A percentile compares a stretch with the other conserved stretches of the same genome.
Conservation (phyloP, 1,140 invertebrate species). For the Eriosoma lanigerum region DNA sequence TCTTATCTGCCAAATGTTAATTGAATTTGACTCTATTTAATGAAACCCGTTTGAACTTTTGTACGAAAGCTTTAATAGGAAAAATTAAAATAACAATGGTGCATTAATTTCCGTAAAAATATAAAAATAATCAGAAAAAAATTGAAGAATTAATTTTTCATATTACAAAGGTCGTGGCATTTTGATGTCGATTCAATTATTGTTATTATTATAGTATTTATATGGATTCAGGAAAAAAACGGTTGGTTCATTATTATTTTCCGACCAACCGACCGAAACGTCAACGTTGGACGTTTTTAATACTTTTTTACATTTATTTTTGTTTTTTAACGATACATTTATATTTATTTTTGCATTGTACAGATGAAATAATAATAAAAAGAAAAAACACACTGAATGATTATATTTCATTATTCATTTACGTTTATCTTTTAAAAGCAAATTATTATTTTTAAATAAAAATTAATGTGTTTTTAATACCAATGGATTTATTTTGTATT, state of each 20-base stretch:
- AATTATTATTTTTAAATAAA: neutral
- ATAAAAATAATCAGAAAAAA: constrained; percentile 21
- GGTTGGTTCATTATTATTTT: constrained; percentile 26
- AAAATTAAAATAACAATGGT: constrained; percentile 30
- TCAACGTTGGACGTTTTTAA: neutral
- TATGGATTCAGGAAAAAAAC: constrained; percentile 29
- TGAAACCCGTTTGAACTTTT: neutral
- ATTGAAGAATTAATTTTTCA: constrained; percentile 29
- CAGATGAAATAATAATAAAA: neutral
- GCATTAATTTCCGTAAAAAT: constrained; percentile 23
- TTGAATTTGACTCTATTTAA: neutral
- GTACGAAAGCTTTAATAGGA: neutral
- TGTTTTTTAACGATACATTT: neutral
- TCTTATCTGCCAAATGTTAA: neutral
- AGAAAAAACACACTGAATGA: neutral
- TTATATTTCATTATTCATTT: neutral
- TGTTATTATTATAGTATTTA: constrained; percentile 25
- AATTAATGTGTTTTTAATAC: neutral
- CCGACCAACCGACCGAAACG: neutral
- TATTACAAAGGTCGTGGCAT: constrained; percentile 5
- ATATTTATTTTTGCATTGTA: constrained; percentile 1
- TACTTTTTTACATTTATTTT: constrained; percentile 1
- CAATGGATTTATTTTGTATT: neutral
- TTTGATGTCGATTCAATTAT: constrained; percentile 14
- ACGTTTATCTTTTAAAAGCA: neutral